Evolutionary conservation across 1,140 invertebrate genomes (phyloP).

Genomic region (Papilio machaon): DNA sequence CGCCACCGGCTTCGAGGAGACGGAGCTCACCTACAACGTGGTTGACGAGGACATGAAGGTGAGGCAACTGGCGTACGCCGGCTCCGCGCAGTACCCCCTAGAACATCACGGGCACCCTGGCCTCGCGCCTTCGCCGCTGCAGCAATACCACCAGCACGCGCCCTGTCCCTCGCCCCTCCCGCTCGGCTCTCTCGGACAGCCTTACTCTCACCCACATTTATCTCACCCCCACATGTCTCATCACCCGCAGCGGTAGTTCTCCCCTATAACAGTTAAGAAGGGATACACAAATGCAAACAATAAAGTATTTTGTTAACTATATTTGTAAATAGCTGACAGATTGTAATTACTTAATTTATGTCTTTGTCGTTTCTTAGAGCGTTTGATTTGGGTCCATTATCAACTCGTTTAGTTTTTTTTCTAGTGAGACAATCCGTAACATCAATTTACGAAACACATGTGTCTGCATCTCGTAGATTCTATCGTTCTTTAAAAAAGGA

Average conservation of each 20-base stretch:
- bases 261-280: conserved; percentile 48
- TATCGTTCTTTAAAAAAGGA: conserved; percentile 58
- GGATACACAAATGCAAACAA: conserved; percentile 54
- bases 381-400: conserved; percentile 52
- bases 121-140: conserved; percentile 82
- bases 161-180: conserved; percentile 84
- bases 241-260: conserved; percentile 88
- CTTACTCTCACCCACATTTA: conserved; percentile 84
- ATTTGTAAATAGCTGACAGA: conserved; percentile 69
- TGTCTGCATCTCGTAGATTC: background rate
- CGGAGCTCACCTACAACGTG: conserved; percentile 98
- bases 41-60: conserved; percentile 97
- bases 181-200: conserved; percentile 83
- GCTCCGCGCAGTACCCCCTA: conserved; percentile 86
- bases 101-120: conserved; percentile 81
- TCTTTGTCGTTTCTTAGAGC: conserved; percentile 53
- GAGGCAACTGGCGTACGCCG: conserved; percentile 94
- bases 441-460: background rate
- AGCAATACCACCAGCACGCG: conserved; percentile 82
- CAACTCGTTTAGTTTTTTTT: conserved; percentile 50
- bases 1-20: conserved; percentile 98
- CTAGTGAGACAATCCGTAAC: conserved; percentile 49
- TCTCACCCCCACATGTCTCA: conserved; percentile 86
- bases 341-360: conserved; percentile 53
- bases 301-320: conserved; percentile 66